Percentiles rank a stretch among this genome's conserved stretches.
Conservation (phyloP, 2,888 invertebrate species). For the Noctuana brunneofusca region DNA sequence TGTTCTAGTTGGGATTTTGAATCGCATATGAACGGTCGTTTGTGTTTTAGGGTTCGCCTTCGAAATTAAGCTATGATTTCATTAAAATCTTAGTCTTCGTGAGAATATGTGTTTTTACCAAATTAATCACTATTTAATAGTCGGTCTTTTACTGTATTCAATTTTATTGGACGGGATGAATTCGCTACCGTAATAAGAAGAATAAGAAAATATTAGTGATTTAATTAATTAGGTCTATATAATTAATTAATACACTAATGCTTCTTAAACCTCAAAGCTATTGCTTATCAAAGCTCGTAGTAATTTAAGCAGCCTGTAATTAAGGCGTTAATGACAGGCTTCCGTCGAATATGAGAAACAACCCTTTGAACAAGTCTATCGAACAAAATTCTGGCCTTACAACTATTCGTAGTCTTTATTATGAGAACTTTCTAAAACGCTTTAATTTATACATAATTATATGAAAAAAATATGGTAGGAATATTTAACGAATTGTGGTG, state of each 20-base stretch:
- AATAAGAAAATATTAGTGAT: neutral
- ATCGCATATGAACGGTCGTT: neutral
- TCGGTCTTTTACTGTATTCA: no score
- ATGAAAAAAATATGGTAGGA: no score
- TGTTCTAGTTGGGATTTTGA: neutral
- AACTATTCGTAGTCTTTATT: neutral
- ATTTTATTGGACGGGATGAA: no score
- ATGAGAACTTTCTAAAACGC: neutral
- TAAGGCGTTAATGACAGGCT: conserved; percentile 1
- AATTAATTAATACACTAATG: no score
- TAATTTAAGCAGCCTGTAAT: neutral
- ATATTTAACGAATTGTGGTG: no score
- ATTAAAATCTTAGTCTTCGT: no score
- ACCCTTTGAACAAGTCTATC: neutral
- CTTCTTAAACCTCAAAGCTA: conserved; percentile 3
- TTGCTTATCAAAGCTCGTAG: neutral
- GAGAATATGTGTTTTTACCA: no score
- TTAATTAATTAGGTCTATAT: neutral
- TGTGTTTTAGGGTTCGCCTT: no score
- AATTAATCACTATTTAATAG: no score
- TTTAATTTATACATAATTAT: no score
- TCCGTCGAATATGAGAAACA: neutral
- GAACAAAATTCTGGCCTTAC: neutral
- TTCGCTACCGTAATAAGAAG: no score
- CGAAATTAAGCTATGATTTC: no score